A percentile compares a stretch with the other conserved stretches of the same genome.
These are phyloP conservation scores for Salvator merianae DNA, from an alignment of 2,113 vertebrate species.

Conservation along the genomic window DNA sequence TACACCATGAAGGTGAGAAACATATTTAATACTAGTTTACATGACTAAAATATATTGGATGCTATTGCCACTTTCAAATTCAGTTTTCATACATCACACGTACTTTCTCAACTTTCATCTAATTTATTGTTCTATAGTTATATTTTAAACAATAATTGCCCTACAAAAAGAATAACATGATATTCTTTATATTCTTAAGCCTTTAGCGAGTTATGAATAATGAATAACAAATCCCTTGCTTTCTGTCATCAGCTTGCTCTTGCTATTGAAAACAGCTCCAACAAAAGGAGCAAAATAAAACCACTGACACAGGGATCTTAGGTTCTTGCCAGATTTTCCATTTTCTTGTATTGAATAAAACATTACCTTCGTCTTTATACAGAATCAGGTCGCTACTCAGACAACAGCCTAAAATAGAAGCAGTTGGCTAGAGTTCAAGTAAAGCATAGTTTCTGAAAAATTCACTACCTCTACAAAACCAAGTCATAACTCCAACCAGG, in stretches of 20 bases:
- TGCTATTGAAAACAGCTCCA: slow-evolving; percentile 59
- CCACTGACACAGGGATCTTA: slow-evolving; percentile 60
- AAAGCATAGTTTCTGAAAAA: slow-evolving; percentile 68
- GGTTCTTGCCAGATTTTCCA: slow-evolving; percentile 79
- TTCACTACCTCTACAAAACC: slow-evolving; percentile 50
- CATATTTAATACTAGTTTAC: not conserved
- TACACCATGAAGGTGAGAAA: slow-evolving; percentile 12
- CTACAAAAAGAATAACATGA: slow-evolving; percentile 57
- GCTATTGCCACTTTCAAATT: not conserved
- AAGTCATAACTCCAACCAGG: slow-evolving; percentile 51
- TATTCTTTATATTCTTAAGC: slow-evolving; percentile 72
- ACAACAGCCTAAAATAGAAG: slow-evolving; percentile 74
- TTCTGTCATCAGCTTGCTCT: slow-evolving; percentile 71
- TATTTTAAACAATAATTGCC: slow-evolving; percentile 49
- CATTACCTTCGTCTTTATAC: slow-evolving; percentile 75
- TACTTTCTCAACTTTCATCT: slow-evolving; percentile 23
- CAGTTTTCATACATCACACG: not conserved
- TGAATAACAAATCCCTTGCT: slow-evolving; percentile 74
- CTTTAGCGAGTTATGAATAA: slow-evolving; percentile 76
- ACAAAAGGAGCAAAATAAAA: slow-evolving; percentile 67
- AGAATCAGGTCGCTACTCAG: slow-evolving; percentile 71
- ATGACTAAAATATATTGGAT: not conserved
- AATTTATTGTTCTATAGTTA: slow-evolving; percentile 34
- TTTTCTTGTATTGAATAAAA: slow-evolving; percentile 85
- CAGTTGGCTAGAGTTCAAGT: slow-evolving; percentile 64